phyloP scores from a whole-genome alignment of 2,888 invertebrate species.

The Flexamia atlantica region DNA sequence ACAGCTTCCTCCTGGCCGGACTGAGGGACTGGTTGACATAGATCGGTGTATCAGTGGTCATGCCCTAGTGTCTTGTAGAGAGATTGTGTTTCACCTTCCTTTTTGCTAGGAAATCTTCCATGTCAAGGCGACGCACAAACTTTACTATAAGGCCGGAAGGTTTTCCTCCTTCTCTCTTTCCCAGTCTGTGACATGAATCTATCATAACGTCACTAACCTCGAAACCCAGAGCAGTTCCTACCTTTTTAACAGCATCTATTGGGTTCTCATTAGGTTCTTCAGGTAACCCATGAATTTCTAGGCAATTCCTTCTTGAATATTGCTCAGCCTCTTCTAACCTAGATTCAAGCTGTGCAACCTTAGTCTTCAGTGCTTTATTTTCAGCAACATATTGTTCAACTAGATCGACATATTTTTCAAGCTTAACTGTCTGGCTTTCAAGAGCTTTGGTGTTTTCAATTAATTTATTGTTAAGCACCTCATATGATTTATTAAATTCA shows the following conservation, averaged over 20 bases:
- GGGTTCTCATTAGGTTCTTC: neutral
- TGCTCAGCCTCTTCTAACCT: neutral
- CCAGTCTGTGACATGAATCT: neutral
- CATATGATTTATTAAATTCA: neutral
- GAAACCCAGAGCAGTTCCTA: neutral
- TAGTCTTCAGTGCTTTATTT: neutral
- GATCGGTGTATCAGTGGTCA: slow-evolving; percentile 1
- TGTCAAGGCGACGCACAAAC: slow-evolving; percentile 3
- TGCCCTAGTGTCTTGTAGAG: neutral
- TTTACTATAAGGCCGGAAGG: slow-evolving; percentile 8
- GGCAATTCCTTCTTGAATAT: neutral
- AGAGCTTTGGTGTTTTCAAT: neutral
- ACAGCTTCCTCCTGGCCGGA: too few species aligned
- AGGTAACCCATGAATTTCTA: too few species aligned
- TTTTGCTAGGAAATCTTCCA: neutral
- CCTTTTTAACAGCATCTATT: neutral
- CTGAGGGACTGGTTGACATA: slow-evolving; percentile 40
- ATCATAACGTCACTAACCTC: neutral
- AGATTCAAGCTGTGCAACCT: neutral
- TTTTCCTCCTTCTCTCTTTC: neutral
- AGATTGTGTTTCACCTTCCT: neutral
- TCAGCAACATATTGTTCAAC: neutral
- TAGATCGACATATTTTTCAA: neutral
- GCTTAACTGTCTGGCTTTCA: neutral
- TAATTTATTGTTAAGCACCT: neutral